These are phyloP conservation scores for Meleagris gallopavo DNA, from an alignment of 2,113 vertebrate species.

Conservation along the genomic window DNA sequence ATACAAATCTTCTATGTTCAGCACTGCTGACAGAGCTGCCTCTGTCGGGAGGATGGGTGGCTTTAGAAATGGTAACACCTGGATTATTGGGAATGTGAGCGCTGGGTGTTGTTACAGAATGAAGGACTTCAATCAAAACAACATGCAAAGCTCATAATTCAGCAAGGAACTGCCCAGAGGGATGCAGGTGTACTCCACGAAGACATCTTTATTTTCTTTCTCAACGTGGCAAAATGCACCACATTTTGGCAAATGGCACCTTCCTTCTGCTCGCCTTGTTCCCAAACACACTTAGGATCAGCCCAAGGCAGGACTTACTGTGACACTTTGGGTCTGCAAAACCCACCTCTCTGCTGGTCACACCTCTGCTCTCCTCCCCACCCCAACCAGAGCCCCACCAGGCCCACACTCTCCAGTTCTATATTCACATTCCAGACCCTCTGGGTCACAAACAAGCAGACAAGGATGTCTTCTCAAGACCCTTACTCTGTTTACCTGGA, in stretches of 20 bases:
- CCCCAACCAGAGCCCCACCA: not conserved
- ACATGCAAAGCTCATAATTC: not conserved
- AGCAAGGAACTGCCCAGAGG: not conserved
- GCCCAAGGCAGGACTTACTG: not conserved
- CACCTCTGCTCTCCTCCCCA: not conserved
- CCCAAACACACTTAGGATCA: not conserved
- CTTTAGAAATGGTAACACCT: not conserved
- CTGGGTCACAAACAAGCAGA: not conserved
- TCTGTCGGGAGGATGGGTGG: not conserved
- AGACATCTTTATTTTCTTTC: not conserved
- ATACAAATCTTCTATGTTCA: not conserved
- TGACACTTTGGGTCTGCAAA: not conserved
- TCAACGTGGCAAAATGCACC: not conserved
- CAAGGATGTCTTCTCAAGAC: not conserved
- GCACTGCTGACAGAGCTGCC: not conserved
- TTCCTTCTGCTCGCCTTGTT: not conserved
- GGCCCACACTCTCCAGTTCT: not conserved
- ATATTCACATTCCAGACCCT: not conserved
- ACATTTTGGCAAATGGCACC: not conserved
- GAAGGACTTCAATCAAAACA: not conserved
- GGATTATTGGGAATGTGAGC: not conserved
- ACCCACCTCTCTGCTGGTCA: too few species aligned
- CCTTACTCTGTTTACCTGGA: not conserved
- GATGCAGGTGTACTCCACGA: not conserved
- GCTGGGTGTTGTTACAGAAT: conserved; percentile 4